Conservation (phyloP, 2,888 invertebrate genomes). For the Tetranychus piercei region DNA sequence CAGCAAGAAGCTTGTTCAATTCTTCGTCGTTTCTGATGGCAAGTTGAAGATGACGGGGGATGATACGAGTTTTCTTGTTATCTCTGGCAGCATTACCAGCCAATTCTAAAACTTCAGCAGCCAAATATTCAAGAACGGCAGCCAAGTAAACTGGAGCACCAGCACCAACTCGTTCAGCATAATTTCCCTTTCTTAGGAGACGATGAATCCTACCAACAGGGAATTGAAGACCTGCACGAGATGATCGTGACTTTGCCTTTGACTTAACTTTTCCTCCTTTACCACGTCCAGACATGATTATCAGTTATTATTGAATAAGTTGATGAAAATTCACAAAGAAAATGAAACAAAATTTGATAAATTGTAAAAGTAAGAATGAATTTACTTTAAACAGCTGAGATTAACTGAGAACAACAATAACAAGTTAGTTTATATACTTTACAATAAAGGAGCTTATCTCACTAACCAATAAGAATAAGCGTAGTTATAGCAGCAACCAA, state of each 20-base stretch:
- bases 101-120: conserved; percentile 37
- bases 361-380: no score
- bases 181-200: conserved; percentile 31
- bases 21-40: conserved; percentile 37
- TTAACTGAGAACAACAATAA: no score
- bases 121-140: conserved; percentile 37
- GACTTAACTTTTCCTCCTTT: conserved; percentile 27
- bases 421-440: no score
- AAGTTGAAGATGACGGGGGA: conserved; percentile 35
- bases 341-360: background rate
- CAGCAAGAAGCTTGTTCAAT: conserved; percentile 36
- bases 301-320: background rate
- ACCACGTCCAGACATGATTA: conserved; percentile 27
- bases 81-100: conserved; percentile 38
- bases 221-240: conserved; percentile 27
- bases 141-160: conserved; percentile 32
- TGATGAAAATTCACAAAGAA: background rate
- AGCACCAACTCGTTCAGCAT: conserved; percentile 36
- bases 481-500: background rate
- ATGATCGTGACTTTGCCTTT: conserved; percentile 27
- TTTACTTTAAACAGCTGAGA: background rate
- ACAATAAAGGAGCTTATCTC: no score
- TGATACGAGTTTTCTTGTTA: conserved; percentile 36
- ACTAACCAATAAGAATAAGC: no score
- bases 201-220: conserved; percentile 30